A percentile compares a stretch with the other conserved stretches of the same genome.
Evolutionary conservation across 1,140 invertebrate genomes (phyloP).

Genomic region (Palaemon carinicauda): DNA sequence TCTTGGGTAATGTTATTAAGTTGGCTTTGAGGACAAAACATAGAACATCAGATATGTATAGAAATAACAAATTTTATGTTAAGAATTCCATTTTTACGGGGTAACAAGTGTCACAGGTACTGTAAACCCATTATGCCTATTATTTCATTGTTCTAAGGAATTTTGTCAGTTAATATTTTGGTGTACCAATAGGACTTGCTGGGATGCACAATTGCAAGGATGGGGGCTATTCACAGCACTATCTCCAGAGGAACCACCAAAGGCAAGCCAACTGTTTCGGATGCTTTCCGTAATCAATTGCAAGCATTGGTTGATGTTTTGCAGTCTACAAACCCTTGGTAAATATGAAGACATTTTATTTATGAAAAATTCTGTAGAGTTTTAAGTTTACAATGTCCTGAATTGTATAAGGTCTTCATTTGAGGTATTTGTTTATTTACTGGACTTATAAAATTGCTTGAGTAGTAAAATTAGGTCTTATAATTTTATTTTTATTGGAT

Average conservation of each 20-base stretch:
- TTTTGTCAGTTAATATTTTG: slow-evolving; percentile 43
- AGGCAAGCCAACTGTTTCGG: slow-evolving; percentile 91
- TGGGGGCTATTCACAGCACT: slow-evolving; percentile 64
- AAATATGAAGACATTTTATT: slow-evolving; percentile 61
- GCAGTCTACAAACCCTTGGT: slow-evolving; percentile 92
- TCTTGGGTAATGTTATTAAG: too few species aligned
- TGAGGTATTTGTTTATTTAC: too few species aligned
- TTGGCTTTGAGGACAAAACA: too few species aligned
- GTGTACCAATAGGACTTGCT: slow-evolving; percentile 67
- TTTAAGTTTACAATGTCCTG: neutral
- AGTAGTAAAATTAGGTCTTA: too few species aligned
- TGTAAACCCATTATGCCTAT: slow-evolving; percentile 66
- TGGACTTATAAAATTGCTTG: too few species aligned
- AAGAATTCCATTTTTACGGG: too few species aligned
- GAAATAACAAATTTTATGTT: too few species aligned
- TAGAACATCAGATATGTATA: too few species aligned
- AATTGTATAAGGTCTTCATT: too few species aligned
- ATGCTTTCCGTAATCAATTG: slow-evolving; percentile 90
- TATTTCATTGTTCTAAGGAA: neutral
- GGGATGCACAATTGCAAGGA: slow-evolving; percentile 67
- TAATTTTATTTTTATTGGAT: too few species aligned
- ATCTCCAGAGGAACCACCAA: slow-evolving; percentile 74
- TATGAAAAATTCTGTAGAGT: slow-evolving; percentile 24
- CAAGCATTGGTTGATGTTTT: slow-evolving; percentile 91
- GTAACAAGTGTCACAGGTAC: slow-evolving; percentile 86